phyloP scores from a whole-genome alignment of 1,140 invertebrate species.

The Branchinecta lynchi region DNA sequence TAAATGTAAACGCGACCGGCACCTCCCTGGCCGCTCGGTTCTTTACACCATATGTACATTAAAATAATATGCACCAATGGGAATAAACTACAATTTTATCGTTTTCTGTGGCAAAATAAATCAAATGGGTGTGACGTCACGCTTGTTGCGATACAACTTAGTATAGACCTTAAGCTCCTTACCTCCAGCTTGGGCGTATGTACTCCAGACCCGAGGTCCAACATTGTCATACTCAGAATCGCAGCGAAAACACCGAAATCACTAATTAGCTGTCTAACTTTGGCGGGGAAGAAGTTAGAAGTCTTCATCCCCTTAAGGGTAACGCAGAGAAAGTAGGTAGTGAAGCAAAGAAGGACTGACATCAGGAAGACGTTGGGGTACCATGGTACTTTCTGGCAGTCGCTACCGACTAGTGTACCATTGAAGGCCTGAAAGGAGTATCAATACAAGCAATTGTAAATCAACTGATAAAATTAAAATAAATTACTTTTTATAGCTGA shows the following conservation, averaged over 20 bases:
- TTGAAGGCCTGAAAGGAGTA: slow-evolving; percentile 23
- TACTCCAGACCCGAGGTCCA: slow-evolving; percentile 29
- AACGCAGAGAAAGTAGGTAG: slow-evolving; percentile 30
- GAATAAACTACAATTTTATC: too few relatives aligned
- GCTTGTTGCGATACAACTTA: too few relatives aligned
- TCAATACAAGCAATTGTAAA: too few relatives aligned
- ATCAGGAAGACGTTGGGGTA: slow-evolving; percentile 36
- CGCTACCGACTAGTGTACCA: slow-evolving; percentile 30
- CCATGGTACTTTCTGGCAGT: slow-evolving; percentile 31
- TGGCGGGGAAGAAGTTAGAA: slow-evolving; percentile 28
- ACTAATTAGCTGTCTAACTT: slow-evolving; percentile 27
- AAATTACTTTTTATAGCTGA: too few relatives aligned
- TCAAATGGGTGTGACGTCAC: too few relatives aligned
- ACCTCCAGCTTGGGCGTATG: slow-evolving; percentile 34
- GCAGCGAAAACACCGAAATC: slow-evolving; percentile 38
- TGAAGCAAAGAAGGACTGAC: slow-evolving; percentile 30
- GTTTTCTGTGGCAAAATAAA: too few relatives aligned
- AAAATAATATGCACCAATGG: too few relatives aligned
- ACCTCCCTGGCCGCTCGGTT: too few relatives aligned
- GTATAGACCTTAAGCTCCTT: too few relatives aligned
- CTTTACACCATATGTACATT: too few relatives aligned
- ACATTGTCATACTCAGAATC: slow-evolving; percentile 31
- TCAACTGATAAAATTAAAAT: too few relatives aligned
- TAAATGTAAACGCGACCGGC: too few relatives aligned
- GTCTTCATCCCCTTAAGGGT: slow-evolving; percentile 27